Evolutionary conservation across 2,113 vertebrate genomes (phyloP).

Genomic region (Eretmochelys imbricata): DNA sequence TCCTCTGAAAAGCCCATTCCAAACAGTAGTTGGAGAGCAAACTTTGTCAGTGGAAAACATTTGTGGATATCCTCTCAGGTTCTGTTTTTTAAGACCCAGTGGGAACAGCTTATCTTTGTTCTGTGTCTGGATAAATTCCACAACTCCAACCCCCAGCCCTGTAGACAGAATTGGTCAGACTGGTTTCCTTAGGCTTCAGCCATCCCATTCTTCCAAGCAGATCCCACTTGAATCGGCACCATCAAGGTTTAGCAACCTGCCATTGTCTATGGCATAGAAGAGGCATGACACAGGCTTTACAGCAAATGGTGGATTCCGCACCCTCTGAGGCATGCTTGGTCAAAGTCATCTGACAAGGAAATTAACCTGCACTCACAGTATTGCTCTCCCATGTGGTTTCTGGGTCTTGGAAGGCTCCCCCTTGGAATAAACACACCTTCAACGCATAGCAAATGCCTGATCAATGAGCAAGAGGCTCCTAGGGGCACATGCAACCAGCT

Average conservation of each 20-base stretch:
- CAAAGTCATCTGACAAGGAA: neutral
- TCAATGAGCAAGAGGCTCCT: conserved; percentile 11
- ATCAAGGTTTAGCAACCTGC: neutral
- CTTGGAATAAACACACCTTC: neutral
- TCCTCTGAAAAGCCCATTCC: neutral
- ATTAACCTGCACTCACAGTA: neutral
- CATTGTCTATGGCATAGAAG: too few relatives aligned
- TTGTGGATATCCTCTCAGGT: neutral
- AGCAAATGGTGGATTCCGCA: neutral
- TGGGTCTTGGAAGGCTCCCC: neutral
- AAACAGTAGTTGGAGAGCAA: neutral
- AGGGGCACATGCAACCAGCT: neutral
- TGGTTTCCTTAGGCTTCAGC: neutral
- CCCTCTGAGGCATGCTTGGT: neutral
- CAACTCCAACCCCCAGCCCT: neutral
- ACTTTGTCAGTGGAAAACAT: neutral
- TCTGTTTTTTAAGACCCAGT: neutral
- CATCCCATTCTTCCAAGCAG: neutral
- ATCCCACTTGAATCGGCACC: neutral
- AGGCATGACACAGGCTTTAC: neutral
- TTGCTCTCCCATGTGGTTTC: conserved; percentile 7
- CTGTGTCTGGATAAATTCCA: neutral
- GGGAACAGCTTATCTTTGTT: neutral
- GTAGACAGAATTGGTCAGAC: neutral
- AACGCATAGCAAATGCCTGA: neutral